Evolutionary conservation across 2,888 invertebrate species (phyloP), one percentile per base, ranked within the genome.

Genomic region (Ormyrus labotus): DNA sequence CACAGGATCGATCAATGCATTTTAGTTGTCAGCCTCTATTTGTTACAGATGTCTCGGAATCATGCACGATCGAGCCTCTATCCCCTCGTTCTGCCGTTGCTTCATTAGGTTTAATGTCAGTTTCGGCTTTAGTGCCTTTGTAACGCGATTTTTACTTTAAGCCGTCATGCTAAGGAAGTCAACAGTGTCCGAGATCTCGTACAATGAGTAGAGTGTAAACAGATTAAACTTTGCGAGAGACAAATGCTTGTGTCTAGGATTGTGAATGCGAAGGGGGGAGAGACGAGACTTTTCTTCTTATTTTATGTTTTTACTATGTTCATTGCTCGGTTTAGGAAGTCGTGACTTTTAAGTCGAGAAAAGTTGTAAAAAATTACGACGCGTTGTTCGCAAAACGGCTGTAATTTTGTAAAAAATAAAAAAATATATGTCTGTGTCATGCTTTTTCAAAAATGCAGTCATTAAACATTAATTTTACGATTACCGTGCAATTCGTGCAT

Each of bases 181-280:
- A 51, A 13, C 6, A n/a, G 19, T 50, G 13, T 9, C 10, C 19
- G 19, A 19, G 19, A 19, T 53, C 19, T 63, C 45, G 47, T 63
- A 11, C 47, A 47, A 63, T 63, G 13, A 70, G 50, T 13, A n/a
- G 63, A 72, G 55, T 19, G 19, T 19, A 19, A 19, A 19, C 19
- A 55, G 10, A 48, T 60, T 11, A 19, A 63, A 45, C 63, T 63
- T 57, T 9, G n/a, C 45, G 50, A 70, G 71, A 71, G 76, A 79
- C 71, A 79, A 79, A 78, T 81, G 74, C 78, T 48, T 58, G 55
- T 71, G 53, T 53, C 63, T 76, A 53, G 8, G 57, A 69, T 74
- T 70, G 19, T 34, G 45, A 71, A 71, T 76, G 74, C 82, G 80
- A 82, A 82, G 80, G 80, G 19, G 80, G 80, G 82, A 82, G 82